A percentile compares a stretch with the other conserved stretches of the same genome.
phyloP scores from a whole-genome alignment of 2,888 invertebrate species.

The Andrena minutula region DNA sequence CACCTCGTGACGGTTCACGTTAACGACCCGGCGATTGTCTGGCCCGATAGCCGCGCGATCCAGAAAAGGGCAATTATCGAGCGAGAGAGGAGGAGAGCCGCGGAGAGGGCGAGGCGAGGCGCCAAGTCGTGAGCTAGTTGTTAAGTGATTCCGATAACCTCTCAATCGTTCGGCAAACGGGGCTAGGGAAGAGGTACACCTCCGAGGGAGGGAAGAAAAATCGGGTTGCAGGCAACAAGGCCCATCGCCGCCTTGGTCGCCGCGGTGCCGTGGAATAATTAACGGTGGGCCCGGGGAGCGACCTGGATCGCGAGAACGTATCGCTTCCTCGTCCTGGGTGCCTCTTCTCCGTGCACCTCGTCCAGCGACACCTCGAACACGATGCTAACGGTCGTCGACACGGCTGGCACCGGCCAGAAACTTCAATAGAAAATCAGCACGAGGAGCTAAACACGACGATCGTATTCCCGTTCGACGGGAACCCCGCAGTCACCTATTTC shows the following conservation, averaged over 20 bases:
- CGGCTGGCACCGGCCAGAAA: slow-evolving; percentile 41
- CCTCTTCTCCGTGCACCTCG: slow-evolving; percentile 51
- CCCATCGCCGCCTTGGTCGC: slow-evolving; percentile 61
- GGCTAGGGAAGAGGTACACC: slow-evolving; percentile 56
- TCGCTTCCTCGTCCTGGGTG: slow-evolving; percentile 72
- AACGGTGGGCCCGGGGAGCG: slow-evolving; percentile 76
- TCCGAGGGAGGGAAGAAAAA: slow-evolving; percentile 70
- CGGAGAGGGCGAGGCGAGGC: slow-evolving; percentile 76
- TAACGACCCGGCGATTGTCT: slow-evolving; percentile 73
- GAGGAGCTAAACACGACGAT: slow-evolving; percentile 35
- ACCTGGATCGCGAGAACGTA: slow-evolving; percentile 77
- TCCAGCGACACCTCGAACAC: slow-evolving; percentile 65
- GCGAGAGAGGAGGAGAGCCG: slow-evolving; percentile 31
- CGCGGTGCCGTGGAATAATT: slow-evolving; percentile 81
- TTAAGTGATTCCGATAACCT: slow-evolving; percentile 84
- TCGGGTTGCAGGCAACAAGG: slow-evolving; percentile 52
- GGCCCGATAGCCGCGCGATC: slow-evolving; percentile 74
- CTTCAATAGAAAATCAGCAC: slow-evolving; percentile 54
- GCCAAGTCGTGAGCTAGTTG: slow-evolving; percentile 83
- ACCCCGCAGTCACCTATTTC: not conserved
- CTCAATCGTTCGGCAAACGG: slow-evolving; percentile 80
- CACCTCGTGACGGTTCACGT: slow-evolving; percentile 79
- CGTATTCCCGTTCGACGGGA: slow-evolving; percentile 33
- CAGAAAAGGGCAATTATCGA: slow-evolving; percentile 78
- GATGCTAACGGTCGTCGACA: slow-evolving; percentile 74